These are phyloP conservation scores for Mustela lutreola DNA, from an alignment of 2,113 vertebrate genomes.

Conservation along the genomic window DNA sequence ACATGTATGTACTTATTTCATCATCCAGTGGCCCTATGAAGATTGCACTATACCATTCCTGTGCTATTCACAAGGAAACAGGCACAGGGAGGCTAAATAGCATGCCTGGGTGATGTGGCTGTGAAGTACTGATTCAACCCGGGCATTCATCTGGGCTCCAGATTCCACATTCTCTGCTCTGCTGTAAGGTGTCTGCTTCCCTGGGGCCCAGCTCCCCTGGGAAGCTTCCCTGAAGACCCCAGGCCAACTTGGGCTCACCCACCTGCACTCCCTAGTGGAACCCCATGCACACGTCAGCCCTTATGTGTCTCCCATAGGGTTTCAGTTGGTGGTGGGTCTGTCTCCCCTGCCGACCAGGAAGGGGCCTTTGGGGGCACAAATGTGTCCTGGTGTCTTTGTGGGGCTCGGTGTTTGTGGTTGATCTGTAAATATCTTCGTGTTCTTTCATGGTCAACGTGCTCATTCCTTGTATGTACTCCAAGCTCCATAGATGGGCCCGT, in stretches of 20 bases:
- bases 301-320: accelerated
- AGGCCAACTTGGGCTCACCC: neutral
- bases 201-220: neutral
- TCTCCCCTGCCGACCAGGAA: neutral
- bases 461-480: neutral
- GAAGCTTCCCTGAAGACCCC: neutral
- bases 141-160: neutral
- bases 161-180: neutral
- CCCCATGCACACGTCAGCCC: accelerated
- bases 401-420: neutral
- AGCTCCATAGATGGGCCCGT: neutral
- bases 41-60: neutral
- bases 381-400: neutral
- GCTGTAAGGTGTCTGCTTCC: neutral
- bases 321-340: neutral
- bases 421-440: accelerated
- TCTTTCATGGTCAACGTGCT: neutral
- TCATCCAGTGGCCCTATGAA: neutral
- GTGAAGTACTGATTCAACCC: neutral
- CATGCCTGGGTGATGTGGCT: neutral
- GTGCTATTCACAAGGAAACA: neutral
- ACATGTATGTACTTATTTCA: neutral
- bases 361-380: neutral
- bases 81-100: neutral
- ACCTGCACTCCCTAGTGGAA: neutral